Base-by-base conservation (phyloP, 2,797 vertebrate genomes). In the Tolypeutes matacus region DNA sequence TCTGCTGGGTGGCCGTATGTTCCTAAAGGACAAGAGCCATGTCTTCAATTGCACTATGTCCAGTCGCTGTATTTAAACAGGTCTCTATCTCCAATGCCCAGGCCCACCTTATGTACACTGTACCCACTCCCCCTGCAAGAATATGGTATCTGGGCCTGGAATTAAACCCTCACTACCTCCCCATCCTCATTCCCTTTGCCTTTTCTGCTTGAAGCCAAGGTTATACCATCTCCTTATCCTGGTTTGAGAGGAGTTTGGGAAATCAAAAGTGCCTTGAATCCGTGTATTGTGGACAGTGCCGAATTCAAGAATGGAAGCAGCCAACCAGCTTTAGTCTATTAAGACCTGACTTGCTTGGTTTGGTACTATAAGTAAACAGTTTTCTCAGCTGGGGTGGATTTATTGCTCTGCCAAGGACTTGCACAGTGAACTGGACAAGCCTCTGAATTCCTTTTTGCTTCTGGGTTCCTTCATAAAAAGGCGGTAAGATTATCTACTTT, bases 301-400 rank as follows among this genome's bases (percentile, higher is more conserved):
- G 91, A 94, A 73, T 65, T 89, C 76, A 89, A 77, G 89, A 95
- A 75, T 69, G 62, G 96, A 70, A 94, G 94, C 94, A 95, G 86
- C 76, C 95, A 89, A 81, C 86, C 92, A 78, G 93, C 67, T 34
- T 89, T 72, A 82, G 92, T 91, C 95, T 95, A 96, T 96, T 96
- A 96, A 95, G 86, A 75, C 84, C 88, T 0, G 67, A 86, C 69
- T 72, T 97, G 92, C 95, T 96, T 95, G 95, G 92, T 85, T 95
- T 95, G 82, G 76, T 77, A 86, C 91, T 23, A 3, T 89, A 95
- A 86, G 88, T 95, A 96, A 97, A 96, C 78, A 96, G 85, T 96
- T 96, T 95, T 87, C 92, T 96, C 83, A 87, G 93, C 70, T 76
- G 29, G 62, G 72, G 85, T 87, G 72, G 95, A 96, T 97, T 96